A percentile compares a stretch with the other conserved stretches of the same genome.
Evolutionary conservation across 2,113 vertebrate genomes (phyloP).

Genomic region (Anoura caudifer): DNA sequence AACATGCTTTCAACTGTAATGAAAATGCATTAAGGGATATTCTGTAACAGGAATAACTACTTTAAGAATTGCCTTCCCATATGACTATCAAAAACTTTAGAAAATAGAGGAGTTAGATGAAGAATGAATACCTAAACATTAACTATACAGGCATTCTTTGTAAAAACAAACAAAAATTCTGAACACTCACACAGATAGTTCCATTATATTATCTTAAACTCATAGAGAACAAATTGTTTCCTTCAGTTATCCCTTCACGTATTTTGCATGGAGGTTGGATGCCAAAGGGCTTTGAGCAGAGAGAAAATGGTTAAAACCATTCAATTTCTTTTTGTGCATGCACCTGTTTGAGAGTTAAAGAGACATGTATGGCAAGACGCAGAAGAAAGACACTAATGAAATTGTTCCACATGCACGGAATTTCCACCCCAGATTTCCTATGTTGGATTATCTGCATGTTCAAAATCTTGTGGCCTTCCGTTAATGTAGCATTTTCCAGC

Average conservation of each 20-base stretch:
- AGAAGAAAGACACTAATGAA: background rate
- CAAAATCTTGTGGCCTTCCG: slow-evolving; percentile 14
- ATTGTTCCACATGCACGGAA: background rate
- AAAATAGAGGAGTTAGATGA: slow-evolving; percentile 17
- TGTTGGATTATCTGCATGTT: background rate
- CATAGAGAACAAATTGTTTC: background rate
- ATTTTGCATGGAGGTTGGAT: background rate
- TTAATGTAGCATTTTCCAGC: slow-evolving; percentile 22
- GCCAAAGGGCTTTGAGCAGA: background rate
- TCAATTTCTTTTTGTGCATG: background rate
- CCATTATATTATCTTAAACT: background rate
- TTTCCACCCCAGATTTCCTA: background rate
- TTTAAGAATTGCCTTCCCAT: background rate
- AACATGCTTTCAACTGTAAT: background rate
- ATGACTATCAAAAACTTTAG: background rate
- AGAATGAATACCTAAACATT: background rate
- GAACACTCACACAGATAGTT: background rate
- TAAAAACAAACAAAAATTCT: background rate
- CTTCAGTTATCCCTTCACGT: background rate
- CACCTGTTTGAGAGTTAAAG: background rate
- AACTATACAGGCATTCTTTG: background rate
- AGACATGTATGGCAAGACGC: background rate
- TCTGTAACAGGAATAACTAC: background rate
- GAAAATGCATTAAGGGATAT: background rate
- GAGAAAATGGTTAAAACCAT: background rate